Conservation (phyloP, 2,113 vertebrate genomes). For the Dromaius novaehollandiae region DNA sequence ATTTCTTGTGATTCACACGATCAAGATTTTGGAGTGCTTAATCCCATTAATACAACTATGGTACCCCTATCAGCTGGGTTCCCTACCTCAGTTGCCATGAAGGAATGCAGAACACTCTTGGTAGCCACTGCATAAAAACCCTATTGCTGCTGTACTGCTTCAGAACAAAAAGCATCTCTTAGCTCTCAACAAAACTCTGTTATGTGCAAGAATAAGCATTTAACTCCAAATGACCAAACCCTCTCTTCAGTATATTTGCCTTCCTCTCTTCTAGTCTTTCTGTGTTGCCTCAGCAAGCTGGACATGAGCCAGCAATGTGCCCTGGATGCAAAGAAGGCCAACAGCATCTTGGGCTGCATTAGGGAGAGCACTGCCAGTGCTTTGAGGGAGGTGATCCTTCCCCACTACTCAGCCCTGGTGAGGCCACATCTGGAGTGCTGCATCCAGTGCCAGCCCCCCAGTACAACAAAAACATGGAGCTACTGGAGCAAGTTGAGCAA, state of each 20-base stretch:
- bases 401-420: no score
- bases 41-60: background rate
- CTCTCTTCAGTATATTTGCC: background rate
- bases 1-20: background rate
- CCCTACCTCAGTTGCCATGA: background rate
- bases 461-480: no score
- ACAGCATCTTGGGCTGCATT: no score
- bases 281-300: no score
- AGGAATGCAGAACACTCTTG: background rate
- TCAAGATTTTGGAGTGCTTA: background rate
- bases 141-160: background rate
- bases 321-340: no score
- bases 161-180: background rate
- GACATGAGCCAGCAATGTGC: no score
- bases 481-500: no score
- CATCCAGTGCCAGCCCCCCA: no score
- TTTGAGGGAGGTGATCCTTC: no score
- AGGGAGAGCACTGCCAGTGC: no score
- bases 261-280: background rate
- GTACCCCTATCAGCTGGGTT: background rate
- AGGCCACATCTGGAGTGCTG: no score
- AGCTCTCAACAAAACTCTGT: background rate
- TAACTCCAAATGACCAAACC: background rate
- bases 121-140: background rate
- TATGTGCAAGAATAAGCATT: background rate